Conservation (phyloP, 1,140 invertebrate genomes). For the Heliconius hewitsoni region DNA sequence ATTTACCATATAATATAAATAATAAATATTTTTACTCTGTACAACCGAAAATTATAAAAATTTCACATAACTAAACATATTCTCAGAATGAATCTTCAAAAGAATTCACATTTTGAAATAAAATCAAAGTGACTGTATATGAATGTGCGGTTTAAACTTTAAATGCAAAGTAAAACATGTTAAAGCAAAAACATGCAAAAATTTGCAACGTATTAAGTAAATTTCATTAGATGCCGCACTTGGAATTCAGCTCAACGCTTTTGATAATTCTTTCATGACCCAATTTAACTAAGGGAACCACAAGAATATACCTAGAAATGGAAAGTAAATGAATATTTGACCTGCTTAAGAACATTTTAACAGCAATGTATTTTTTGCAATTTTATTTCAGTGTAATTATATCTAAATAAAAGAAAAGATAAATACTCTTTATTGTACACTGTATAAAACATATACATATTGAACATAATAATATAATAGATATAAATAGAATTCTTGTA, state of each 20-base stretch:
- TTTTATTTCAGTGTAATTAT: not conserved
- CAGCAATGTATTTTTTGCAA: not conserved
- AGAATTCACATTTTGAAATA: not conserved
- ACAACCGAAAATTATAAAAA: not conserved
- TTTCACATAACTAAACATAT: not conserved
- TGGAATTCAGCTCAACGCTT: slow-evolving; percentile 7
- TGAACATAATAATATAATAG: no score
- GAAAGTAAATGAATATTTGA: slow-evolving; percentile 16
- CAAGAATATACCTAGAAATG: slow-evolving; percentile 7
- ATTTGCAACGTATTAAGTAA: slow-evolving; percentile 9
- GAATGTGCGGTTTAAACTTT: slow-evolving; percentile 2
- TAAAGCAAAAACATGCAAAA: slow-evolving; percentile 8
- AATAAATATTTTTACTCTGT: not conserved
- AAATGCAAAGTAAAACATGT: slow-evolving; percentile 7
- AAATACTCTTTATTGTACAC: no score
- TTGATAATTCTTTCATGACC: slow-evolving; percentile 18
- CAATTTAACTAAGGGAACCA: slow-evolving; percentile 11
- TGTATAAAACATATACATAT: no score
- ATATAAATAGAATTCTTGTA: no score
- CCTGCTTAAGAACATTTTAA: slow-evolving; percentile 12
- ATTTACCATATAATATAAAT: not conserved
- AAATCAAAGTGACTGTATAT: slow-evolving; percentile 7
- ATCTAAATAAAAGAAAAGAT: no score
- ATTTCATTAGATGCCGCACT: slow-evolving; percentile 10
- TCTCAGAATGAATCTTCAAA: not conserved